Percentiles rank a stretch among this genome's conserved stretches.
Evolutionary conservation across 2,113 vertebrate genomes (phyloP).

Genomic region (Tympanuchus pallidicinctus): DNA sequence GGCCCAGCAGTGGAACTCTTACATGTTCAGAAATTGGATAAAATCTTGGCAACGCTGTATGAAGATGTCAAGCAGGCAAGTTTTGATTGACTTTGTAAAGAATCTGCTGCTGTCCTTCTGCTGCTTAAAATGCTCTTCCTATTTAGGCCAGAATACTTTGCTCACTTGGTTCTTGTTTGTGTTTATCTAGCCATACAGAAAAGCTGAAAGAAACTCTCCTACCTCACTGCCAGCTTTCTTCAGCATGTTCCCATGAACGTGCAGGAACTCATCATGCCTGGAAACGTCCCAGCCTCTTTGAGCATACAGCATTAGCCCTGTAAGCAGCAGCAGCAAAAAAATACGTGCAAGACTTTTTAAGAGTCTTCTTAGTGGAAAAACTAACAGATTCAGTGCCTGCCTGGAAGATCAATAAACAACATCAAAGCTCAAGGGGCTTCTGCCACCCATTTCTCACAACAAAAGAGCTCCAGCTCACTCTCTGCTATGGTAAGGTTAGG

Average conservation of each 20-base stretch:
- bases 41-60: neutral
- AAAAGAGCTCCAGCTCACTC: neutral
- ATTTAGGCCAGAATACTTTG: neutral
- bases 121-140: neutral
- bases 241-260: neutral
- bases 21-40: neutral
- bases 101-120: neutral
- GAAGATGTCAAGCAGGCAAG: neutral
- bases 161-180: neutral
- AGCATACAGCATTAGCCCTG: neutral
- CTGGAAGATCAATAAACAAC: neutral
- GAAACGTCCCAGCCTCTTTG: neutral
- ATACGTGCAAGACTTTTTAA: neutral
- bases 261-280: neutral
- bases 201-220: neutral
- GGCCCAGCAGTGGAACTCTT: neutral
- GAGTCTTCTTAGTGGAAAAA: neutral
- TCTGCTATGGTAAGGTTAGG: neutral
- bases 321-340: neutral
- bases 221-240: neutral
- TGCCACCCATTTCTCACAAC: neutral
- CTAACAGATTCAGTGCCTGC: neutral
- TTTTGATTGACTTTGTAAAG: accelerated
- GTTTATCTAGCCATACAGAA: neutral
- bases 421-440: neutral